A percentile compares a stretch with the other conserved stretches of the same genome.
Conservation (phyloP, 2,888 invertebrate species). For the Tenodera sinensis region DNA sequence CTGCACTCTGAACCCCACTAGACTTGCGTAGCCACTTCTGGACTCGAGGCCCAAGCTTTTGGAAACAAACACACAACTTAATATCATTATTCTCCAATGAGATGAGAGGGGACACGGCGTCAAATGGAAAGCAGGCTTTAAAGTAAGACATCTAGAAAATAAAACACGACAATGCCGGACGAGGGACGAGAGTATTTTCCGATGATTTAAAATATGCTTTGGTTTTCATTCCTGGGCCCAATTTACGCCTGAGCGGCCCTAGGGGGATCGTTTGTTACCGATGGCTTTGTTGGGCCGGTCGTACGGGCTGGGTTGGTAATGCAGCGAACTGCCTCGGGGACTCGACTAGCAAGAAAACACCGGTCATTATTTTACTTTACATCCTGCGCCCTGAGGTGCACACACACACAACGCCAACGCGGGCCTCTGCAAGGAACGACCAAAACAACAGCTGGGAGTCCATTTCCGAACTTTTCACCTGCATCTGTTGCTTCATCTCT, state of each 20-base stretch:
- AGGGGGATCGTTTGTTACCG: constrained; percentile 25
- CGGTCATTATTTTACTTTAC: constrained; percentile 24
- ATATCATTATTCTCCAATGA: too few species aligned
- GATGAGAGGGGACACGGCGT: background rate
- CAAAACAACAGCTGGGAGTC: background rate
- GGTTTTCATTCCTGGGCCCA: constrained; percentile 21
- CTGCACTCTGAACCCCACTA: too few species aligned
- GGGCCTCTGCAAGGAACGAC: background rate
- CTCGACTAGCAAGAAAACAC: background rate
- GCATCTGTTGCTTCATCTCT: background rate
- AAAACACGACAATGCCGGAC: background rate
- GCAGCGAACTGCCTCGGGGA: background rate
- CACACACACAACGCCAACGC: background rate
- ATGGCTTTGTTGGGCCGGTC: constrained; percentile 1
- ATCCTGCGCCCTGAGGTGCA: background rate
- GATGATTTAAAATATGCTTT: constrained; percentile 28
- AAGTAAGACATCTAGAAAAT: background rate
- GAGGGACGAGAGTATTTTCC: constrained; percentile 11
- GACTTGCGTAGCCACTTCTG: too few species aligned
- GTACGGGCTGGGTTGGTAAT: background rate
- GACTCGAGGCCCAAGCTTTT: too few species aligned
- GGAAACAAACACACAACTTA: too few species aligned
- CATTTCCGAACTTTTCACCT: background rate
- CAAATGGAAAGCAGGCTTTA: background rate
- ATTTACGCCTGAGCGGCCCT: constrained; percentile 14